phyloP scores from a whole-genome alignment of 2,797 vertebrate genomes.

The Thalassophryne amazonica region DNA sequence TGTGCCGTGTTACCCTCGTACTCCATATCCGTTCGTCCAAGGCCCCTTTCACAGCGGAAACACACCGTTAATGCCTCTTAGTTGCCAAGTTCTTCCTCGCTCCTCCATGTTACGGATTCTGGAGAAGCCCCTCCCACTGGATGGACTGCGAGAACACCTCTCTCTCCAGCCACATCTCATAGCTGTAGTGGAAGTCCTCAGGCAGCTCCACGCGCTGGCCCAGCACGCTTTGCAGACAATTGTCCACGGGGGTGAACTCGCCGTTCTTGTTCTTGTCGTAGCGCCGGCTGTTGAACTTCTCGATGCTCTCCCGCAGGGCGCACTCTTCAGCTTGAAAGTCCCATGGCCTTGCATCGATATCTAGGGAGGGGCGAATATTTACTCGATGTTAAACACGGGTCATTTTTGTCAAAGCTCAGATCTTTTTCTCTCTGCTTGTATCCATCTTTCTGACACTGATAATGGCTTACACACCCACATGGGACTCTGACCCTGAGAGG shows the following conservation, averaged over 20 bases:
- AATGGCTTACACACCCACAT: conserved; percentile 29
- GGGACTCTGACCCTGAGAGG: conserved; percentile 50
- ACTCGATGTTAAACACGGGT: too few relatives aligned
- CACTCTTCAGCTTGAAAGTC: conserved; percentile 98
- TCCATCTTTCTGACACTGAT: conserved; percentile 2
- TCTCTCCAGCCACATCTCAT: conserved; percentile 95
- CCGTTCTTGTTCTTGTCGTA: conserved; percentile 84
- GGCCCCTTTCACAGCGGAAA: not conserved
- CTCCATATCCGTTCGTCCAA: not conserved
- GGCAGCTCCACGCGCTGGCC: conserved; percentile 91
- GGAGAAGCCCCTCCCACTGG: conserved; percentile 93
- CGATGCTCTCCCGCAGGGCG: conserved; percentile 90
- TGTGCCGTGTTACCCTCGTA: not conserved
- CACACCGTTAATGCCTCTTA: not conserved
- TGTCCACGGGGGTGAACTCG: conserved; percentile 92
- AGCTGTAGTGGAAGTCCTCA: conserved; percentile 90
- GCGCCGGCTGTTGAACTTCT: conserved; percentile 91
- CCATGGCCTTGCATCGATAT: conserved; percentile 94
- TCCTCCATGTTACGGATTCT: conserved; percentile 59
- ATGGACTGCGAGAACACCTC: conserved; percentile 97
- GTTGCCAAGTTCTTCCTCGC: too few relatives aligned
- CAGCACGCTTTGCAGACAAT: conserved; percentile 95
- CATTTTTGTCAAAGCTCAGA: not conserved
- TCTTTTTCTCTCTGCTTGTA: not conserved
- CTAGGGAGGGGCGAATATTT: conserved; percentile 70